These are phyloP conservation scores for Spermophilus dauricus DNA, from an alignment of 2,113 vertebrate species.

Conservation along the genomic window DNA sequence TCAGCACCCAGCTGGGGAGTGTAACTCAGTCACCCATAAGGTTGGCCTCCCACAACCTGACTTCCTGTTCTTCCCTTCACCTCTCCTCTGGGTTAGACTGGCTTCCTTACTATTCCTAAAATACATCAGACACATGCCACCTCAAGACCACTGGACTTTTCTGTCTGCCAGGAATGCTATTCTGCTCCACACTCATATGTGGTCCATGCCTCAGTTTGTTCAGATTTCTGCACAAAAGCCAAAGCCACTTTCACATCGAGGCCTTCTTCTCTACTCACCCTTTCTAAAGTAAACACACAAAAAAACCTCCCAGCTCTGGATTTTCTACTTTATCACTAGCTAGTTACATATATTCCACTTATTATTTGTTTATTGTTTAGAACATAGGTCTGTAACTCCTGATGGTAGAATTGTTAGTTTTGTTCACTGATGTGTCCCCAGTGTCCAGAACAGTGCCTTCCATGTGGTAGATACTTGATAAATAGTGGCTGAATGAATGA, in stretches of 20 bases:
- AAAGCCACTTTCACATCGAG: background rate
- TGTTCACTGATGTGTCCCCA: background rate
- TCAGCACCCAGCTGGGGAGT: no score
- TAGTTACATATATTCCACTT: background rate
- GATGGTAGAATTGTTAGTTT: background rate
- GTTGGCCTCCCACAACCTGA: background rate
- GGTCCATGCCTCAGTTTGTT: background rate
- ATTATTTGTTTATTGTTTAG: slow-evolving; percentile 5
- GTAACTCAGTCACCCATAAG: no score
- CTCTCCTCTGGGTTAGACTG: background rate
- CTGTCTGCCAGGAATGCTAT: background rate
- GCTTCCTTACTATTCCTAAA: background rate
- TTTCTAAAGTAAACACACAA: background rate
- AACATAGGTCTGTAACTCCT: background rate
- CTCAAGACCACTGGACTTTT: background rate
- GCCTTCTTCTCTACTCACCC: background rate
- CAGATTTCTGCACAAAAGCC: slow-evolving; percentile 29
- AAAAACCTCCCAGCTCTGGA: background rate
- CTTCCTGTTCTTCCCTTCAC: background rate
- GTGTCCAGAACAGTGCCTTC: background rate
- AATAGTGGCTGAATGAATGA: background rate
- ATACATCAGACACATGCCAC: background rate
- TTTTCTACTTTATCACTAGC: background rate
- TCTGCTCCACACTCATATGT: background rate
- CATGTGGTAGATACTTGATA: background rate